Evolutionary conservation across 92 coral and sea anemone species (phyloP), one percentile per base, ranked within the genome.

Genomic region (Epizoanthus fatuus): DNA sequence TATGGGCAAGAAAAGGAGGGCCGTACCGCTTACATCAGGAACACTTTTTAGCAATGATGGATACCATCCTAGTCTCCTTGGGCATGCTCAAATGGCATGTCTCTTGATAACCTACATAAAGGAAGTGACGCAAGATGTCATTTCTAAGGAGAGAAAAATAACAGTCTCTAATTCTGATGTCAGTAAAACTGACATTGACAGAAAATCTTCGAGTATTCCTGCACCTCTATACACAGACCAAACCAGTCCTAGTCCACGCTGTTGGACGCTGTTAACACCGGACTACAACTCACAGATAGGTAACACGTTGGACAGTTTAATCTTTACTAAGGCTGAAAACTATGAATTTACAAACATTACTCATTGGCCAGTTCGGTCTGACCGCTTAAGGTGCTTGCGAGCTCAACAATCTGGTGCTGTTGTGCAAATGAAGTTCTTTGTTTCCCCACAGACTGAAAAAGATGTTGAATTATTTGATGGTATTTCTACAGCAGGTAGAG

Each of bases 211-310:
- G 66, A 75, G 75, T 32, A 86, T 93, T 58, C 94, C 96, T 15
- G 72, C 88, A 35, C 99, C 99, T 12, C 86, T 94, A 17, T 97
- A 87, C 74, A 87, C 92, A 49, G 93, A 93, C 67, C 97, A 95
- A 6, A 75, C 37, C 14, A 86, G 42, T 32, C 97, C 98, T 16
- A 76, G 68, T 12, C 99, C 99, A 5, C 56, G 90, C 25, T 97
- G 99, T 74, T 97, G 99, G 99, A 97, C 99, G 0, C 93, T 97
- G 69, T 82, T 97, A 16, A 95, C 99, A 15, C 92, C 99, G 69
- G 96, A 97, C 78, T 91, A 93, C 58, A 88, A 69, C 49, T 79
- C 66, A 10, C 89, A 86, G 29, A 65, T 80, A 47, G 83, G 32
- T 4, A 97, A 95, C 74, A 94, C 95, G 52, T 82, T 97, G n/a